Evolutionary conservation across 2,113 vertebrate genomes (phyloP).

Genomic region (Phalacrocorax pelagicus): DNA sequence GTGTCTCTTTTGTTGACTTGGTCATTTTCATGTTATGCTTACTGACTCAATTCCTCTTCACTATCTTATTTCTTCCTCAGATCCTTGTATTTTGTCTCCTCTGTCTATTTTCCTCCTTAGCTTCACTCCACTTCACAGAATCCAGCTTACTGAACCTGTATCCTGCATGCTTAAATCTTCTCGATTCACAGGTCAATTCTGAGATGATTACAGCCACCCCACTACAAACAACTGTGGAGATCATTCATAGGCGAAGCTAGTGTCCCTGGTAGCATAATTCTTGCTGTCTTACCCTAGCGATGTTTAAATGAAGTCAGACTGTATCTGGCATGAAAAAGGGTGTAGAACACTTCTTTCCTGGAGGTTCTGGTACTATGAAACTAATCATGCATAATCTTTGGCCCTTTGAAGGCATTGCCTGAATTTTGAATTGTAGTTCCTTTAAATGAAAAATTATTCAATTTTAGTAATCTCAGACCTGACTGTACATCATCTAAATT

Average conservation of each 20-base stretch:
- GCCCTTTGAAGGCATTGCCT: not conserved
- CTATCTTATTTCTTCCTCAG: not conserved
- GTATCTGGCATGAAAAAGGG: not conserved
- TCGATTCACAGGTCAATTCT: not conserved
- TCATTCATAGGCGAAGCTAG: not conserved
- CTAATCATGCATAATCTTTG: not conserved
- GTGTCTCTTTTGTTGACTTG: not conserved
- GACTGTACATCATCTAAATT: not conserved
- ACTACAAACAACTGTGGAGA: not conserved
- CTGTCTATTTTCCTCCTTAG: not conserved
- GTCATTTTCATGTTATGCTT: not conserved
- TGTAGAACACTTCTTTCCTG: not conserved
- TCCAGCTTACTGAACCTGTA: not conserved
- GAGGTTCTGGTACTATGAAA: not conserved
- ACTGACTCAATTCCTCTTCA: not conserved
- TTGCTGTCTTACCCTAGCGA: not conserved
- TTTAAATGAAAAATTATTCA: not conserved
- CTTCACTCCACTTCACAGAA: not conserved
- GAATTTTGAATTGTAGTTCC: not conserved
- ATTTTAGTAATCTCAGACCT: not conserved
- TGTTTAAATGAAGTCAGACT: not conserved
- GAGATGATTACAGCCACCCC: not conserved
- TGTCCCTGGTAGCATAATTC: not conserved
- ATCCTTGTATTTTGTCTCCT: not conserved
- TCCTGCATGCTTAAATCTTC: not conserved